Conservation (phyloP, 2,797 vertebrate species). For the Sebastes ruberrimus region DNA sequence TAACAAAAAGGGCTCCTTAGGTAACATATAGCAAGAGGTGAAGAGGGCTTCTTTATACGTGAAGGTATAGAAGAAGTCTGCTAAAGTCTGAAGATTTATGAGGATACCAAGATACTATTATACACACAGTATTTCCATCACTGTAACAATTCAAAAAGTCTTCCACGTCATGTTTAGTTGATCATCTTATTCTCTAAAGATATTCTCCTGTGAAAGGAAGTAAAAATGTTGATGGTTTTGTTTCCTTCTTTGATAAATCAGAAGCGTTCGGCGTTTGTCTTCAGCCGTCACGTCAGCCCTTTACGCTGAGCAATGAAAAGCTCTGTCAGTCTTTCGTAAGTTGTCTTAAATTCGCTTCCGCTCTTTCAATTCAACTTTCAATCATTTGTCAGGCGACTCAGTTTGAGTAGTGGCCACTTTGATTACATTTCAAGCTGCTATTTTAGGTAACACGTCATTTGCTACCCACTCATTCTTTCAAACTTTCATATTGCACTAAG, state of each 20-base stretch:
- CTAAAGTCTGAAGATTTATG: not conserved
- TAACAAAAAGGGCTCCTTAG: not conserved
- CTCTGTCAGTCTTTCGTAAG: constrained; percentile 3
- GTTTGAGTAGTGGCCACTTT: not conserved
- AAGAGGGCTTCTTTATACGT: not conserved
- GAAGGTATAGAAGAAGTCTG: not conserved
- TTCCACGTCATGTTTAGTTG: not conserved
- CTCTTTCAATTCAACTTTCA: constrained; percentile 25
- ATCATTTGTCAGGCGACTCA: constrained; percentile 43
- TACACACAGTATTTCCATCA: not conserved
- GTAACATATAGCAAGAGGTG: not conserved
- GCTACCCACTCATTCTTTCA: not conserved
- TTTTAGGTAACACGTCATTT: constrained; percentile 11
- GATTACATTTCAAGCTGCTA: constrained; percentile 2
- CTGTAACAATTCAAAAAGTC: not conserved
- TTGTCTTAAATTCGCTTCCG: not conserved
- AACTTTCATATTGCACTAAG: not conserved
- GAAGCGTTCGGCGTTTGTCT: constrained; percentile 9
- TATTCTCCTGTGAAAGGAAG: not conserved
- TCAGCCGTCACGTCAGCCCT: not conserved
- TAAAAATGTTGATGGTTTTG: not conserved
- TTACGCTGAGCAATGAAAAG: constrained; percentile 13
- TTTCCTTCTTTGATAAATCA: constrained; percentile 13
- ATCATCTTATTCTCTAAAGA: not conserved
- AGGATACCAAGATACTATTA: not conserved